These are phyloP conservation scores for Parasteatoda tepidariorum DNA, from an alignment of 1,140 invertebrate genomes.

Conservation along the genomic window DNA sequence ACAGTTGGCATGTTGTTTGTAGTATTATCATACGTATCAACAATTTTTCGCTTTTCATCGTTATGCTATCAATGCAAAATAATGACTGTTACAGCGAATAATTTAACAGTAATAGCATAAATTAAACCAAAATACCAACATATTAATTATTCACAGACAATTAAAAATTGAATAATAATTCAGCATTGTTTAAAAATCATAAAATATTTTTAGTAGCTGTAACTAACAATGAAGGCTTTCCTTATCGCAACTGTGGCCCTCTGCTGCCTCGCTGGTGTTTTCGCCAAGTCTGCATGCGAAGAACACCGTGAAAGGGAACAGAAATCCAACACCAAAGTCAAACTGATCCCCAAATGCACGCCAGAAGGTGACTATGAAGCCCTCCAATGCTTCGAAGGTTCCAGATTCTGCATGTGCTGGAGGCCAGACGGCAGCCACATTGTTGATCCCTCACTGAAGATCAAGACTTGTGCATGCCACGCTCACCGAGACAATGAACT, in stretches of 20 bases:
- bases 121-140: too few relatives aligned
- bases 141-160: too few relatives aligned
- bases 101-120: too few relatives aligned
- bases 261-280: not conserved
- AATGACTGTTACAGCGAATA: too few relatives aligned
- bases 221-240: not conserved
- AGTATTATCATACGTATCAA: too few relatives aligned
- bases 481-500: conserved; percentile 17
- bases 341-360: conserved; percentile 49
- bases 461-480: conserved; percentile 37
- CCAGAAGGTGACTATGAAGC: conserved; percentile 25
- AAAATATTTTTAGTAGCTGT: too few relatives aligned
- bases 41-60: too few relatives aligned
- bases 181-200: too few relatives aligned
- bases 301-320: not conserved
- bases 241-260: not conserved
- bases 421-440: conserved; percentile 35
- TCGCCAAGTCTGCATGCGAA: conserved; percentile 4
- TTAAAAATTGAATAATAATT: too few relatives aligned
- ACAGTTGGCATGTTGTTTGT: too few relatives aligned
- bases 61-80: too few relatives aligned
- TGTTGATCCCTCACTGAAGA: conserved; percentile 1
- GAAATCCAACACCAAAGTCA: not conserved
- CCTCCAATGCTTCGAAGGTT: conserved; percentile 34
- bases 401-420: conserved; percentile 53